Percentiles rank a stretch among this genome's conserved stretches.
These are phyloP conservation scores for Candoia aspera DNA, from an alignment of 2,113 vertebrate species.

Conservation along the genomic window DNA sequence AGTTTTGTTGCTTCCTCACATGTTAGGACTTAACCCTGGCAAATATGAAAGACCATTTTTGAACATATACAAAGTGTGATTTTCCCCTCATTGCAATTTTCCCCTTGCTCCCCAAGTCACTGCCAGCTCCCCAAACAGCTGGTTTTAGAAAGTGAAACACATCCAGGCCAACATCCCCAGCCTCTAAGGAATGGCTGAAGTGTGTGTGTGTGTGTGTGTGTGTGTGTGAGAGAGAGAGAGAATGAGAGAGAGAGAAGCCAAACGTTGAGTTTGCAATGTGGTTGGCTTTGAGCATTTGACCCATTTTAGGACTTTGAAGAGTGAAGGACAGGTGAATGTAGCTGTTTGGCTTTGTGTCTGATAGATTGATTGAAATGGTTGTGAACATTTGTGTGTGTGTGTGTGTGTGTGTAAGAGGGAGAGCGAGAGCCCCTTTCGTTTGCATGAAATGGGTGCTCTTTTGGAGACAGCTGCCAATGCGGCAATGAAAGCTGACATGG, in stretches of 20 bases:
- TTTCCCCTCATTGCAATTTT: background rate
- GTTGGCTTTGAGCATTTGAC: background rate
- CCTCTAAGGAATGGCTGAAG: background rate
- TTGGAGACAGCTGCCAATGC: constrained; percentile 13
- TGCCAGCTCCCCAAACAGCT: background rate
- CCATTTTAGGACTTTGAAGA: background rate
- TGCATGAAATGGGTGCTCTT: constrained; percentile 25
- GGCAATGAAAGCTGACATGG: background rate
- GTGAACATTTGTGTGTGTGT: background rate
- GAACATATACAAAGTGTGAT: background rate
- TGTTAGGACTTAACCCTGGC: background rate
- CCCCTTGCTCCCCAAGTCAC: background rate
- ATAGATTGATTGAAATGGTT: constrained; percentile 1
- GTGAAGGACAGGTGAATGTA: background rate
- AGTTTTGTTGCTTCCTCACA: background rate
- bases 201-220: background rate
- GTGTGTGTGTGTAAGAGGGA: background rate
- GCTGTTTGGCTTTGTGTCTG: background rate
- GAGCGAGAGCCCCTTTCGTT: background rate
- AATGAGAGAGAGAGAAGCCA: no score
- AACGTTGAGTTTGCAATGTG: background rate
- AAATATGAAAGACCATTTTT: background rate
- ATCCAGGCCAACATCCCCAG: background rate
- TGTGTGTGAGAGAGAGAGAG: background rate
- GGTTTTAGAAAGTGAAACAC: background rate